Evolutionary conservation across 2,888 invertebrate species (phyloP), one percentile per base, ranked within the genome.

Genomic region (Celastrina argiolus): DNA sequence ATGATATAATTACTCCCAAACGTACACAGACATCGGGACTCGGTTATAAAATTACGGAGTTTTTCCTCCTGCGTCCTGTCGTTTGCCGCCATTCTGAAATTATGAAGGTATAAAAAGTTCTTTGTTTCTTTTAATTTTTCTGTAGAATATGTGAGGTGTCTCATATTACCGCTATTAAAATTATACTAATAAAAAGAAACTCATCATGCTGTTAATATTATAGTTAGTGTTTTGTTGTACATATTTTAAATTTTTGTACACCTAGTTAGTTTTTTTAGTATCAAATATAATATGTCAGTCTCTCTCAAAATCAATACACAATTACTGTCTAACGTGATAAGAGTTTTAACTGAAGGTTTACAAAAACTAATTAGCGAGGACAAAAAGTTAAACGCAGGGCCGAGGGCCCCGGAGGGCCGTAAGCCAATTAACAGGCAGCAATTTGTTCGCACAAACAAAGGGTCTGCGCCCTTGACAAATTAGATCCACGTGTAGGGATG

Each of bases 391-490:
- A 65, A 71, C 82, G 84, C 80, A 67, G 66, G 69, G 76, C 67
- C 67, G 69, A 12, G 51, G 76, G 75, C 70, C 71, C 75, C 69
- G 69, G 76, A 80, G 83, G 81, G 78, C 78, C 78, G 79, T 88
- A 87, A 89, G 88, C 89, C 88, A 89, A 89, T 89, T 89, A 89
- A 83, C 81, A 76, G 82, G 81, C 80, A 84, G 85, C 89, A 89
- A 88, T 89, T 89, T 89, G 85, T 86, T 82, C 83, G 79, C 81
- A 78, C 88, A 89, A 89, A 89, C 89, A 89, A 88, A 88, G 88
- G 83, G 83, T 69, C 72, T 66, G 71, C 69, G 81, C 81, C 86
- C 86, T 85, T 87, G 78, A 81, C 85, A 88, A 89, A 88, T 89
- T 88, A 88, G 85, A 88, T 85, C 85, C 81, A 75, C 82, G 83